phyloP scores from a whole-genome alignment of 2,888 invertebrate species.

The Nemotelus pantherinus region DNA sequence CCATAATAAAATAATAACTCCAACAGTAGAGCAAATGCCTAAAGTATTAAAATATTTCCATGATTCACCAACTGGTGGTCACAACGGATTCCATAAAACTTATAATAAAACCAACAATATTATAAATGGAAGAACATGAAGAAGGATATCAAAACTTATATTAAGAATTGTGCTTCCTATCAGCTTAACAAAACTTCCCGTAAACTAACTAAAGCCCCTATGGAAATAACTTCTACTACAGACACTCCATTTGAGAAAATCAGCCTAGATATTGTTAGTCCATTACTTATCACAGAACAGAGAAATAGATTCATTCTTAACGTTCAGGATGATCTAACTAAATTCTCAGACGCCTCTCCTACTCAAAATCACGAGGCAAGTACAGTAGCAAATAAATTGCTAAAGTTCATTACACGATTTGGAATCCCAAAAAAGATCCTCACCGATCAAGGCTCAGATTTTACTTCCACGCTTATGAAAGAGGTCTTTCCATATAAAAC shows the following conservation, averaged over 20 bases:
- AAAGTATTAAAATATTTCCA: not conserved
- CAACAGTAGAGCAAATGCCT: conserved; percentile 1
- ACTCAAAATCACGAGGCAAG: not conserved
- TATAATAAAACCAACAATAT: conserved; percentile 52
- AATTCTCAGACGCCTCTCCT: conserved; percentile 55
- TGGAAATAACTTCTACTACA: conserved; percentile 57
- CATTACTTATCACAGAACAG: conserved; percentile 53
- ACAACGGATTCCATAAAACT: conserved; percentile 48
- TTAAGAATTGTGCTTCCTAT: conserved; percentile 54
- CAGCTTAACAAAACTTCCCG: conserved; percentile 55
- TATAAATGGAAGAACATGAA: conserved; percentile 58
- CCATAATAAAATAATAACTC: conserved; percentile 10
- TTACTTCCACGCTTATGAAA: conserved; percentile 53
- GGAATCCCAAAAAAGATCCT: conserved; percentile 52
- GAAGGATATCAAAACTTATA: conserved; percentile 52
- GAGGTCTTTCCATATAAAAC: conserved; percentile 56
- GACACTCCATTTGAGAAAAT: conserved; percentile 55
- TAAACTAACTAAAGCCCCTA: conserved; percentile 53
- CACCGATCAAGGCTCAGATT: conserved; percentile 24
- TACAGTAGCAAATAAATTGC: conserved; percentile 41
- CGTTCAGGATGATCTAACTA: conserved; percentile 55
- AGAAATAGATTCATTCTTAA: conserved; percentile 53
- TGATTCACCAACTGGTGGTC: conserved; percentile 9
- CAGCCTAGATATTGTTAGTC: conserved; percentile 56
- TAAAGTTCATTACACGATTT: conserved; percentile 58